Evolutionary conservation across 2,888 invertebrate genomes (phyloP).

Genomic region (Lagria hirta): DNA sequence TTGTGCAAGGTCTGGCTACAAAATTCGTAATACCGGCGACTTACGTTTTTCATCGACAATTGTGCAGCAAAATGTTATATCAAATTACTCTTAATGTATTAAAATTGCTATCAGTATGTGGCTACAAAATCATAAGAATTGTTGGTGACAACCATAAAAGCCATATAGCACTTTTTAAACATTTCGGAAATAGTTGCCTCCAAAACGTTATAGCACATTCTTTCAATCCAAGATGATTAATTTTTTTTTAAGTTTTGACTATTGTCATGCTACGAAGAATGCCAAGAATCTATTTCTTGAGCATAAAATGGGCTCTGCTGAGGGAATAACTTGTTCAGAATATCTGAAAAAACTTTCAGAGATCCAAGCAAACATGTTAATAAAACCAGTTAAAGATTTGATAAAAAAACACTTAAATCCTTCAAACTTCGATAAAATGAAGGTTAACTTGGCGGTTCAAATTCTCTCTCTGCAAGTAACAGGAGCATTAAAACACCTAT

Average conservation of each 20-base stretch:
- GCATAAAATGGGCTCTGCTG: background rate
- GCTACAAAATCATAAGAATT: background rate
- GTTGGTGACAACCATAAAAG: slow-evolving; percentile 2
- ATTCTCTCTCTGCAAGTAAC: background rate
- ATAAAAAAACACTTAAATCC: background rate
- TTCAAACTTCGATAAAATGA: slow-evolving; percentile 3
- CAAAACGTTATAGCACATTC: background rate
- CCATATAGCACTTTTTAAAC: background rate
- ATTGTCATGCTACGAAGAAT: slow-evolving; percentile 1
- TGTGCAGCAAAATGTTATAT: slow-evolving; percentile 1
- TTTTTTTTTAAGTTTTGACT: background rate
- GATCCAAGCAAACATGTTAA: background rate
- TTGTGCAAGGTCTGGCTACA: background rate
- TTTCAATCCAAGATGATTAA: background rate
- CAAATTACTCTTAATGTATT: background rate
- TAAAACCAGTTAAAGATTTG: slow-evolving; percentile 1
- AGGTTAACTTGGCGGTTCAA: slow-evolving; percentile 1
- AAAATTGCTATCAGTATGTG: background rate
- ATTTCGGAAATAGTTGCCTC: slow-evolving; percentile 1
- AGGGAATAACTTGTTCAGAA: background rate
- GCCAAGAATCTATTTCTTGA: background rate
- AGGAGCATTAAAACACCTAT: slow-evolving; percentile 1
- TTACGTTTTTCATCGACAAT: background rate
- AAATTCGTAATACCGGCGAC: slow-evolving; percentile 1
- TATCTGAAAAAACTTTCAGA: background rate